Percentiles rank a stretch among this genome's conserved stretches.
These are phyloP conservation scores for Coleophora deauratella DNA, from an alignment of 2,888 invertebrate species.

Conservation along the genomic window DNA sequence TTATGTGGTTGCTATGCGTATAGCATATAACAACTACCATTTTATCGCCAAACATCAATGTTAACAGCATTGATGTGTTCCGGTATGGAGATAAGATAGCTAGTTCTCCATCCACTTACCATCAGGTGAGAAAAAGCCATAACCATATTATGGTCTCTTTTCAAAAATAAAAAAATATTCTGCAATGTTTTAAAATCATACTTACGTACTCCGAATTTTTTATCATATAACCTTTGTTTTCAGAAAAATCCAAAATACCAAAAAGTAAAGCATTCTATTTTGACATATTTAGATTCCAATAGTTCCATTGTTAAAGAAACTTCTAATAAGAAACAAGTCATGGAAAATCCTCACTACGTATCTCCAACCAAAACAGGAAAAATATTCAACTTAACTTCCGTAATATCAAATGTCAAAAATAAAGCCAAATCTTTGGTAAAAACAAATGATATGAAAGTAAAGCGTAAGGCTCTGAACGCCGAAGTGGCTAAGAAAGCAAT, in stretches of 20 bases:
- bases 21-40: too few species aligned
- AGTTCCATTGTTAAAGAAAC: slow-evolving; percentile 10
- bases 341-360: slow-evolving; percentile 32
- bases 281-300: slow-evolving; percentile 57
- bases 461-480: slow-evolving; percentile 29
- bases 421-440: slow-evolving; percentile 69
- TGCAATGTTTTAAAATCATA: too few species aligned
- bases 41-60: too few species aligned
- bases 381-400: slow-evolving; percentile 51
- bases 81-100: too few species aligned
- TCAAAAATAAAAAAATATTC: too few species aligned
- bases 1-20: too few species aligned
- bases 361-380: slow-evolving; percentile 41
- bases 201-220: too few species aligned
- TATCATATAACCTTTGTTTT: slow-evolving; percentile 21
- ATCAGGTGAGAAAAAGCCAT: too few species aligned
- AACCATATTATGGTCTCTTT: too few species aligned
- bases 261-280: slow-evolving; percentile 56
- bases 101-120: too few species aligned
- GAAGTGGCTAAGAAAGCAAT: slow-evolving; percentile 44
- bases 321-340: slow-evolving; percentile 22
- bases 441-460: slow-evolving; percentile 39
- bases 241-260: slow-evolving; percentile 67
- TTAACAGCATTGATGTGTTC: too few species aligned
- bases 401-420: slow-evolving; percentile 68